Base-by-base conservation (phyloP, 2,888 invertebrate species). In the Philopedon plagiatum region DNA sequence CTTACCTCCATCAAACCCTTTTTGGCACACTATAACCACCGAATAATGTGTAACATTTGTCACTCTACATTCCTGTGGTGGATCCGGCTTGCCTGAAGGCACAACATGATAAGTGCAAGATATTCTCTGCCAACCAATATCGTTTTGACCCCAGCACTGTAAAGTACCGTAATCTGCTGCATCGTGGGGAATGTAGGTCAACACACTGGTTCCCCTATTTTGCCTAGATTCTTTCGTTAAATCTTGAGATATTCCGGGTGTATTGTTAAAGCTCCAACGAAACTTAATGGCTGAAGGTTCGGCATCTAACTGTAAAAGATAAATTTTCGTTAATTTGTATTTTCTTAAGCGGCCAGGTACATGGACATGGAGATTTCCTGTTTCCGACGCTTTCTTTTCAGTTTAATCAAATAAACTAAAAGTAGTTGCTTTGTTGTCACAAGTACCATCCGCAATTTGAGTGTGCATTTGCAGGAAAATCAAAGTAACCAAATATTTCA, bases 41-140 rank as follows among this genome's bases (percentile, higher is more conserved):
- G 88, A 86, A 78, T 86, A 87, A 75, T 87, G 87, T 7, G 88
- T 88, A 74, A 87, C 82, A 79, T 89, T 89, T 61, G 83, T 79
- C 58, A 86, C 81, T 37, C 80, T 81, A 81, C 89, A 89, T 76
- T 84, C 85, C 75, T 85, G 85, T 2, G 88, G 88, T 0, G 88
- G 85, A 80, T 89, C 88, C 21, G 89, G 89, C 87, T 89, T 82
- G 26, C 85, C 85, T 2, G 93, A 93, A 8, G 93, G 93, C 57
- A 93, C 88, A 65, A 94, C 91, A 80, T 92, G 92, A 82, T 90
- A 94, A 41, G 92, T 88, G 80, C 94, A 94, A 0, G 94, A 93
- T 69, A 90, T 88, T 46, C 88, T 86, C 83, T 94, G 94, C 4
- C 89, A 84, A 1, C 94, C 93, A 23, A 93, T 90, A 7, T 89